A percentile compares a stretch with the other conserved stretches of the same genome.
Conservation (phyloP, 2,888 invertebrate species). For the Artemia sinica region DNA sequence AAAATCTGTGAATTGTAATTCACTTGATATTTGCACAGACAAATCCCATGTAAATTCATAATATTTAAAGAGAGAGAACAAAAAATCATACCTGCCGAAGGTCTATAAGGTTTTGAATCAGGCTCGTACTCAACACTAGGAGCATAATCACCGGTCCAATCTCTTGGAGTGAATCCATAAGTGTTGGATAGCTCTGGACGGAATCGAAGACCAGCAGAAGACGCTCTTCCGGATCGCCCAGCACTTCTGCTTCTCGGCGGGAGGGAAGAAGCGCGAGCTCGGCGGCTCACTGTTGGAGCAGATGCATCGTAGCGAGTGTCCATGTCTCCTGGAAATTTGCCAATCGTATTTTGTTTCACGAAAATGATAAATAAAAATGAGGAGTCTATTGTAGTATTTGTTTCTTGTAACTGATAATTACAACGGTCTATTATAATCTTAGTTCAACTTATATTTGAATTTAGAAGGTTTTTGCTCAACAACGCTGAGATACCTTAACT, state of each 20-base stretch:
- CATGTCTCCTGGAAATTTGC: background rate
- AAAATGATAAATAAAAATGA: no score
- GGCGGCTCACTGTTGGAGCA: background rate
- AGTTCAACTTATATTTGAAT: no score
- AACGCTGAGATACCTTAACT: no score
- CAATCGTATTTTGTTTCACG: no score
- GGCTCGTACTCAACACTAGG: slow-evolving; percentile 4
- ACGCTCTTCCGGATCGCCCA: background rate
- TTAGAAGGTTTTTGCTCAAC: no score
- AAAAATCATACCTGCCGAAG: slow-evolving; percentile 3
- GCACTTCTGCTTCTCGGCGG: background rate
- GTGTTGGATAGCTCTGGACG: slow-evolving; percentile 14
- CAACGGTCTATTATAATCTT: no score
- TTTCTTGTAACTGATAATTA: no score
- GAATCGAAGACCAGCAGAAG: background rate
- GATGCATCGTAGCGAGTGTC: slow-evolving; percentile 8
- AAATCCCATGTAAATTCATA: no score
- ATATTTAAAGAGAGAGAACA: no score
- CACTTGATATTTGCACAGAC: no score
- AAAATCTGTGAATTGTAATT: no score
- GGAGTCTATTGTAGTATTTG: no score
- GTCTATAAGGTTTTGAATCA: background rate
- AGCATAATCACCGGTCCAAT: background rate
- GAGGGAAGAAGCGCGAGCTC: slow-evolving; percentile 11
- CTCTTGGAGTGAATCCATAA: slow-evolving; percentile 7